phyloP scores from a whole-genome alignment of 2,797 vertebrate species.

The Apogon hyalosoma region DNA sequence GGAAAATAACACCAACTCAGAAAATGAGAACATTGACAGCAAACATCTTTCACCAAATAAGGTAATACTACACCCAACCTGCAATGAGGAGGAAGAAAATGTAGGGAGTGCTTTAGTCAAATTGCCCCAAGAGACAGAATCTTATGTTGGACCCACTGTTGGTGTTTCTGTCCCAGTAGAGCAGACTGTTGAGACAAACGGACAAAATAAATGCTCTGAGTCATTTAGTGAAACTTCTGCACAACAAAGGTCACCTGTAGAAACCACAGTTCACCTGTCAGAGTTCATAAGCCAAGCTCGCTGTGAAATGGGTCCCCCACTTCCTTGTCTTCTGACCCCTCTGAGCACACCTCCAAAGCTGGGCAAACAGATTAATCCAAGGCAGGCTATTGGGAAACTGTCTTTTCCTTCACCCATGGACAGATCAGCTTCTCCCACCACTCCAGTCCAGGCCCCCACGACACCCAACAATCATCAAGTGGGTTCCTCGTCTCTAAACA shows the following conservation, averaged over 20 bases:
- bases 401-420: conserved; percentile 84
- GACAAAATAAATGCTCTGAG: conserved; percentile 1
- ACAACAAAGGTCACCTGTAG: conserved; percentile 44
- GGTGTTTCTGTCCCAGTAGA: not conserved
- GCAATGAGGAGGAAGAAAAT: conserved; percentile 11
- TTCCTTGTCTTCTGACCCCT: conserved; percentile 90
- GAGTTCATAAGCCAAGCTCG: conserved; percentile 85
- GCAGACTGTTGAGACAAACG: conserved; percentile 11
- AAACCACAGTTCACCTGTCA: conserved; percentile 58
- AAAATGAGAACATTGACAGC: not conserved
- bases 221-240: conserved; percentile 11
- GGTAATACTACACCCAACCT: not conserved
- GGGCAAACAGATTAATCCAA: conserved; percentile 73
- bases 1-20: conserved; percentile 6
- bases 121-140: conserved; percentile 5
- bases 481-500: conserved; percentile 57
- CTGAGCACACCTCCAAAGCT: conserved; percentile 88
- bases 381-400: conserved; percentile 77
- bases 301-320: conserved; percentile 91
- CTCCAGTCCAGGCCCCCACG: conserved; percentile 36
- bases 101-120: conserved; percentile 1
- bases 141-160: not conserved
- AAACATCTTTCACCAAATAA: conserved; percentile 6
- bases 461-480: conserved; percentile 43
- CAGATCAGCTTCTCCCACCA: conserved; percentile 74